Percentiles rank a stretch among this genome's conserved stretches.
Conservation (phyloP, 1,140 invertebrate genomes). For the Temnothorax curvispinosus region DNA sequence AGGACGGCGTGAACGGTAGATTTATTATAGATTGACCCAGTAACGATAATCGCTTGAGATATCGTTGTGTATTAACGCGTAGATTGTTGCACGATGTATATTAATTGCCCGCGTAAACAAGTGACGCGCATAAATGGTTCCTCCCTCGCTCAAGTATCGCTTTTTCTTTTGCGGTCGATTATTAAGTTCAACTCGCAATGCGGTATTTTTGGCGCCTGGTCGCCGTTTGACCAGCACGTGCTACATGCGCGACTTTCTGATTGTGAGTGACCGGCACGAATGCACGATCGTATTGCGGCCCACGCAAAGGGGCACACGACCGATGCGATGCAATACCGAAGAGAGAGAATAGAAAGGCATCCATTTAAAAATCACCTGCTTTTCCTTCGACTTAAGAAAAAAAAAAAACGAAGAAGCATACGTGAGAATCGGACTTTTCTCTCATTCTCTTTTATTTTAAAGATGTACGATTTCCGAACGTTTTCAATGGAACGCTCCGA, state of each 20-base stretch:
- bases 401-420: too few species aligned
- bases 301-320: not conserved
- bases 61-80: not conserved
- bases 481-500: too few species aligned
- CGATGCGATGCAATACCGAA: not conserved
- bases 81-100: not conserved
- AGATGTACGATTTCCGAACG: too few species aligned
- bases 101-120: not conserved
- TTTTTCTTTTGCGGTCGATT: not conserved
- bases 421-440: too few species aligned
- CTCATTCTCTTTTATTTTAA: too few species aligned
- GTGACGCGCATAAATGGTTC: not conserved
- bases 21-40: not conserved
- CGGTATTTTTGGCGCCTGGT: constrained; percentile 6
- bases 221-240: not conserved
- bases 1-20: not conserved
- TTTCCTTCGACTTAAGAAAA: not conserved
- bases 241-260: not conserved
- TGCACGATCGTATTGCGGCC: not conserved
- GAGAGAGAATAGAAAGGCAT: constrained; percentile 14
- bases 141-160: not conserved
- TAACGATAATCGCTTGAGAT: not conserved
- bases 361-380: not conserved
- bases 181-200: too few species aligned
- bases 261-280: not conserved